These are phyloP conservation scores for Trogon melanurus DNA, from an alignment of 2,113 vertebrate species.

Conservation along the genomic window DNA sequence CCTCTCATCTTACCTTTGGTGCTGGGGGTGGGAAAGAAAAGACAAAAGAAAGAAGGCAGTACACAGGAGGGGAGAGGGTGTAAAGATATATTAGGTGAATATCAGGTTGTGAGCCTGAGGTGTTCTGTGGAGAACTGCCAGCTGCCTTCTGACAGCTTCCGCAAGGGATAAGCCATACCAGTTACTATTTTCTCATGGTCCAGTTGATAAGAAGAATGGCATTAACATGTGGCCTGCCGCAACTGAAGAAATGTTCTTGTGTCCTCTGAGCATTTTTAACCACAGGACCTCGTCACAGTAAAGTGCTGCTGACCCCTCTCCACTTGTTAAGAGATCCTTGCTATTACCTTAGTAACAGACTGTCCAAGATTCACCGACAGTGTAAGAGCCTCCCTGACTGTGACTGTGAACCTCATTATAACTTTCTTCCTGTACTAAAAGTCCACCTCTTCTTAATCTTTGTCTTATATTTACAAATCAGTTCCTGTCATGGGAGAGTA, in stretches of 20 bases:
- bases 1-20: neutral
- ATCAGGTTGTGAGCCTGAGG: neutral
- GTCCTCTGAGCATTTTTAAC: neutral
- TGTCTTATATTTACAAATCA: conserved; percentile 36
- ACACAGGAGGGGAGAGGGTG: neutral
- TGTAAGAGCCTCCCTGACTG: neutral
- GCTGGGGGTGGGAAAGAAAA: neutral
- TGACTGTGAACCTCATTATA: conserved; percentile 4
- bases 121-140: neutral
- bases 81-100: neutral
- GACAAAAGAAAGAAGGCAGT: neutral
- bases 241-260: neutral
- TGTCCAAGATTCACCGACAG: neutral
- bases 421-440: neutral
- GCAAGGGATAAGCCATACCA: neutral
- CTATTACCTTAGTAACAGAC: neutral
- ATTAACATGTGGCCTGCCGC: neutral
- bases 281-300: neutral
- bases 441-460: conserved; percentile 20
- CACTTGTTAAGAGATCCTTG: neutral
- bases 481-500: neutral
- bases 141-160: neutral
- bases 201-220: neutral
- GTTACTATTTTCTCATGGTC: neutral
- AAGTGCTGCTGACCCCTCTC: neutral